Evolutionary conservation across 64 coral and sea anemone species (phyloP).

Genomic region (Montipora foliosa): DNA sequence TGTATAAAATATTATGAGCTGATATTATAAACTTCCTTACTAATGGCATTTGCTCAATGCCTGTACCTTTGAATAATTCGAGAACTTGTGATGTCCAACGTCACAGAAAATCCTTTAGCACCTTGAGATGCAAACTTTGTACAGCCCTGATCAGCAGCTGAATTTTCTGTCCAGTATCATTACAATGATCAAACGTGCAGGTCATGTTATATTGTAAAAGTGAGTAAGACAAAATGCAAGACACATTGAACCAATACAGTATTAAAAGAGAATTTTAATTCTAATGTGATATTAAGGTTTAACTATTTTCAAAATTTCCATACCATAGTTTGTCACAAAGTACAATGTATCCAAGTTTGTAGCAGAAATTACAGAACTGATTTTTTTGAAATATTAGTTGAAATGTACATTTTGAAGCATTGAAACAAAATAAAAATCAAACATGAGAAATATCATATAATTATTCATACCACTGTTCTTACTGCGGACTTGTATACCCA

Average conservation of each 20-base stretch:
- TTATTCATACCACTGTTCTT: background rate
- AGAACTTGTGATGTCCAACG: too few relatives aligned
- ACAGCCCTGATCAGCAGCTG: background rate
- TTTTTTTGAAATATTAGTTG: background rate
- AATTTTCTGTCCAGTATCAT: constrained; percentile 2
- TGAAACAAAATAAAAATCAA: background rate
- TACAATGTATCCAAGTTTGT: background rate
- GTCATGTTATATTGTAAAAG: constrained; percentile 5
- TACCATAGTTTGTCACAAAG: constrained; percentile 6
- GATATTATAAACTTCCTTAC: too few relatives aligned
- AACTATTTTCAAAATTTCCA: background rate
- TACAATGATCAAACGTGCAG: constrained; percentile 13
- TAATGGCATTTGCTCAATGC: too few relatives aligned
- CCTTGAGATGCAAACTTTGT: too few relatives aligned
- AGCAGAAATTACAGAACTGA: background rate
- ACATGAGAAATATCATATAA: background rate
- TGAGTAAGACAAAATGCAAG: constrained; percentile 13
- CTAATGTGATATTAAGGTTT: constrained; percentile 11
- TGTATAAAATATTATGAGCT: too few relatives aligned
- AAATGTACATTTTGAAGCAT: background rate
- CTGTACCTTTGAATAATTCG: too few relatives aligned
- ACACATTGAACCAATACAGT: constrained; percentile 7
- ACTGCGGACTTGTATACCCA: background rate
- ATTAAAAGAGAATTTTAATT: constrained; percentile 23
- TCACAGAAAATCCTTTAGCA: too few relatives aligned